Evolutionary conservation across 1,140 invertebrate genomes (phyloP), one percentile per base, ranked within the genome.

Genomic region (Cherax destructor): DNA sequence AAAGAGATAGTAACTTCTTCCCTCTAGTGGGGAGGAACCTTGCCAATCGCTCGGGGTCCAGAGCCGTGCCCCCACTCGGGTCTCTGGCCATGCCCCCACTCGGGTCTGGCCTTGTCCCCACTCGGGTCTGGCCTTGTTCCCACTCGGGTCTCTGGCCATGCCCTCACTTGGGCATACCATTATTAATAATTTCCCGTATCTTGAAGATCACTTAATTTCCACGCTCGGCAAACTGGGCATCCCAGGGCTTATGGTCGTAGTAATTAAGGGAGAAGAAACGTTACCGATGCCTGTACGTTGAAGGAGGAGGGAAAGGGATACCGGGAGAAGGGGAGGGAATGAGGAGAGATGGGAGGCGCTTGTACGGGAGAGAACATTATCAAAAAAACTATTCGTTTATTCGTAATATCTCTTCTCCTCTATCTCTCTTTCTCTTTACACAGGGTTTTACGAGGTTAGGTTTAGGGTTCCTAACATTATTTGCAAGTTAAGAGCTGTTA

Each of bases 221-320:
- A 59, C 81, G 47, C 81, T 83, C 81, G 81, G n/a, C 81, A 83
- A 47, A 83, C 69, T 65, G 81, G 30, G 65, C 59, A 47, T 83
- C 65, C 59, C 59, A 69, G 65, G 30, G 61, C 81, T 83, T 83
- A 83, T 9, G 81, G 24, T 11, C 30, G 59, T 30, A 69, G 81
- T 69, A 83, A 83, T 83, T 83, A 83, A 56, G 52, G 52, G 59
- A 83, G 47, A 21, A 50, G 50, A 83, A 83, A 41, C 6, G 59
- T 69, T 83, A 69, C 49, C 59, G 24, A 59, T 83, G 56, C 49
- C 49, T 61, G 2, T 5, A 30, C 69, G 61, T 10, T 3, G 49
- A 59, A 47, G 4, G 81, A 83, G 30, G 59, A 69, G 41, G 41
- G 7, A 50, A 10, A 3, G 16, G 13, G 41, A 79, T 0, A 52